A percentile compares a stretch with the other conserved stretches of the same genome.
Evolutionary conservation across 2,888 invertebrate genomes (phyloP).

Genomic region (Neelides folsomi): DNA sequence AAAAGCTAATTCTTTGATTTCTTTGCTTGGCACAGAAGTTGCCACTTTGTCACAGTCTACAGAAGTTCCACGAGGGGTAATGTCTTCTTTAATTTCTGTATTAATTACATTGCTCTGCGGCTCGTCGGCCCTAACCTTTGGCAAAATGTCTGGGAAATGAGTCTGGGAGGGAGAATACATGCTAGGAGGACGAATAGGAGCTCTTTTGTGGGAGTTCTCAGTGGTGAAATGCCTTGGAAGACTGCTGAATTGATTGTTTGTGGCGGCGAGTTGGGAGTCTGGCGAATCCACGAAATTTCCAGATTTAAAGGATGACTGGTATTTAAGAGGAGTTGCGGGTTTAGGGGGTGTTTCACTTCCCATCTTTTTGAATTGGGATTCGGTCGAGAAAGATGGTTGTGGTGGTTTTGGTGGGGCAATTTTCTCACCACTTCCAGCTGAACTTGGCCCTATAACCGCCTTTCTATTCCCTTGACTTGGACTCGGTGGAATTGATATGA

Average conservation of each 20-base stretch:
- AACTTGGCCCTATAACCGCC: neutral
- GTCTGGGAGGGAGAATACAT: constrained; percentile 17
- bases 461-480: constrained; percentile 22
- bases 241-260: constrained; percentile 20
- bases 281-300: neutral
- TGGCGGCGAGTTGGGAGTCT: neutral
- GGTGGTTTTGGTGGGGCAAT: constrained; percentile 20
- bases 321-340: constrained; percentile 18
- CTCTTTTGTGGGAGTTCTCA: constrained; percentile 25
- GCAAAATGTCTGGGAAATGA: constrained; percentile 3
- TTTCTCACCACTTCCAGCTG: constrained; percentile 7
- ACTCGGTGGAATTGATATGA: constrained; percentile 18
- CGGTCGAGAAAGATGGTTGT: constrained; percentile 17
- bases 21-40: constrained; percentile 1
- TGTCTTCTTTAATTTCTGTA: neutral
- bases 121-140: neutral
- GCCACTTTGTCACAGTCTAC: neutral
- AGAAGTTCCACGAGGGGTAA: neutral
- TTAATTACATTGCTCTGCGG: neutral
- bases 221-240: constrained; percentile 30
- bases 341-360: constrained; percentile 9
- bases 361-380: neutral
- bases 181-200: constrained; percentile 23
- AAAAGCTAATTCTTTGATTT: constrained; percentile 14
- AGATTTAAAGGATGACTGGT: constrained; percentile 27